Conservation (phyloP, 2,888 invertebrate species). For the Aspidiotus destructor region DNA sequence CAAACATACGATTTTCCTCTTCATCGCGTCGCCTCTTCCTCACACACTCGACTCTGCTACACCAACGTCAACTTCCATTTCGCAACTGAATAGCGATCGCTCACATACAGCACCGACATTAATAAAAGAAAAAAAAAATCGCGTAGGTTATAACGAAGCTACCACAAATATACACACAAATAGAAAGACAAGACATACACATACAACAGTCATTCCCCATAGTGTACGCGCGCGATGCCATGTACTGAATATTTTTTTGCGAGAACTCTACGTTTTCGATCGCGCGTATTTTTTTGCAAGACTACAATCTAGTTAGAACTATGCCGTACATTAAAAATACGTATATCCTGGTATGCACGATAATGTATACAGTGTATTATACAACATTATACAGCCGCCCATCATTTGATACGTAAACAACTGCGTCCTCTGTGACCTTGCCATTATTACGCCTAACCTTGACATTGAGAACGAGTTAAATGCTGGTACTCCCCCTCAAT, state of each 20-base stretch:
- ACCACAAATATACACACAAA: neutral
- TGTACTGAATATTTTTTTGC: no score
- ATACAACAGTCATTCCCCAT: neutral
- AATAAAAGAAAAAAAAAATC: neutral
- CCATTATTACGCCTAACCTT: slow-evolving; percentile 30
- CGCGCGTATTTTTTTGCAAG: no score
- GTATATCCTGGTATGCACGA: no score
- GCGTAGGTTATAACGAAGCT: neutral
- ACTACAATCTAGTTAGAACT: no score
- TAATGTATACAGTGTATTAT: no score
- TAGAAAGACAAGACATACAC: neutral
- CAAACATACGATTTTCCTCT: neutral
- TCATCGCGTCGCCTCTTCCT: slow-evolving; percentile 4
- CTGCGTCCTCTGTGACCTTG: slow-evolving; percentile 31
- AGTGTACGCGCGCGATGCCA: no score
- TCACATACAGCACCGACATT: neutral
- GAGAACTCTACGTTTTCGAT: no score
- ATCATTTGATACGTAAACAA: slow-evolving; percentile 29
- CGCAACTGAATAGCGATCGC: neutral
- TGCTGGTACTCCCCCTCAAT: slow-evolving; percentile 26
- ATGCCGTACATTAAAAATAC: no score
- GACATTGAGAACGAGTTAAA: slow-evolving; percentile 32
- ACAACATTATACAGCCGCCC: slow-evolving; percentile 7
- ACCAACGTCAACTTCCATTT: neutral
- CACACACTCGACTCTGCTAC: neutral